phyloP scores from a whole-genome alignment of 2,888 invertebrate genomes.

The Falcaria lacertinaria region DNA sequence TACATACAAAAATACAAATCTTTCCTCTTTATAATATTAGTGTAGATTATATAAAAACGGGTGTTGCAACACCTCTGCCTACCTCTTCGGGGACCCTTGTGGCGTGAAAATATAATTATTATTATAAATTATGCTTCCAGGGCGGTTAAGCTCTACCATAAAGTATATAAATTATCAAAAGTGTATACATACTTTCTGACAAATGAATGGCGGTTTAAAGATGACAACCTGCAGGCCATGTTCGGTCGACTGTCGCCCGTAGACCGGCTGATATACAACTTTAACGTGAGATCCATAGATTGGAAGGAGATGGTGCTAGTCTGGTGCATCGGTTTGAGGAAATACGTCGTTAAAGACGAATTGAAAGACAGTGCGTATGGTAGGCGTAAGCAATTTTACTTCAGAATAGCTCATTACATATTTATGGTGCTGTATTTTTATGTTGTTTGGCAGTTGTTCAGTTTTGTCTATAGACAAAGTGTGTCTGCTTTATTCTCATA shows the following conservation, averaged over 20 bases:
- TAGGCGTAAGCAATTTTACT: background rate
- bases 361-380: conserved; percentile 3
- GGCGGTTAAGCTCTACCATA: conserved; percentile 10
- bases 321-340: background rate
- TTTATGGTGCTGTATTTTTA: background rate
- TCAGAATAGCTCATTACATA: background rate
- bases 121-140: background rate
- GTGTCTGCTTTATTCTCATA: too few relatives aligned
- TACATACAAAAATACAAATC: too few relatives aligned
- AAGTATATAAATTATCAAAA: conserved; percentile 9
- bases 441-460: background rate
- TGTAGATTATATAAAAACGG: too few relatives aligned
- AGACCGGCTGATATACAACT: conserved; percentile 18
- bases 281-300: conserved; percentile 12
- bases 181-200: conserved; percentile 7
- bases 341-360: conserved; percentile 16
- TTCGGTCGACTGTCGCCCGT: conserved; percentile 8
- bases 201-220: conserved; percentile 10
- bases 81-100: too few relatives aligned
- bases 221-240: conserved; percentile 3
- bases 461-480: background rate
- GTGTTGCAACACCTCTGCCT: too few relatives aligned
- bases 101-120: too few relatives aligned
- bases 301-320: conserved; percentile 3
- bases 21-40: too few relatives aligned